Evolutionary conservation across 2,113 vertebrate genomes (phyloP).

Genomic region (Nothocercus nigrocapillus): DNA sequence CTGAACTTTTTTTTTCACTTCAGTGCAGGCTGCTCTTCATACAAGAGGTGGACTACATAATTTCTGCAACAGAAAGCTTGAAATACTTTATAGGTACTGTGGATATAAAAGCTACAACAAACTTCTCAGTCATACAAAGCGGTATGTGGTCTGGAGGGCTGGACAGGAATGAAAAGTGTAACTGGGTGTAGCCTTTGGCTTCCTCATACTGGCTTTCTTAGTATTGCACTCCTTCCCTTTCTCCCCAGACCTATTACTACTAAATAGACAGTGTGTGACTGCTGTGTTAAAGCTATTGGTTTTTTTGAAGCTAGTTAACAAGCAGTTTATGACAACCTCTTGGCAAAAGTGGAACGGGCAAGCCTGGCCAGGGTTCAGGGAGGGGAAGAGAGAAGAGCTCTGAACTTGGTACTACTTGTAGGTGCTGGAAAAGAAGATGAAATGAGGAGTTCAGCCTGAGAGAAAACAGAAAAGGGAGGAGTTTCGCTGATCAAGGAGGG

Average conservation of each 20-base stretch:
- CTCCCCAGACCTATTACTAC: background rate
- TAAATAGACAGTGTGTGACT: background rate
- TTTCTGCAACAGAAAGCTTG: background rate
- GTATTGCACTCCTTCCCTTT: background rate
- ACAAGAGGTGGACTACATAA: background rate
- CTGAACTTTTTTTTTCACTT: background rate
- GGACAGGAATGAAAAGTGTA: background rate
- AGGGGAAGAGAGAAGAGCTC: background rate
- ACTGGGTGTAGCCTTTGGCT: background rate
- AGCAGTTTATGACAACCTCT: rapidly evolving
- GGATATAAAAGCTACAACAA: background rate
- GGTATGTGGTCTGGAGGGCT: background rate
- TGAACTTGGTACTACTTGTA: background rate
- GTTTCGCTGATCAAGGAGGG: background rate
- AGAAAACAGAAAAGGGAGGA: background rate
- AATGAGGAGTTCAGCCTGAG: background rate
- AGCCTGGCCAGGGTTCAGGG: background rate
- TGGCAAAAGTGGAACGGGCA: background rate
- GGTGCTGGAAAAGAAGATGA: background rate
- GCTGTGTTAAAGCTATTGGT: background rate
- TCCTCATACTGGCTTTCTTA: background rate
- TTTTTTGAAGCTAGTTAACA: background rate
- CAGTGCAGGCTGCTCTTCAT: background rate
- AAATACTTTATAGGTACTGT: background rate
- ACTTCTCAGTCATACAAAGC: background rate